Evolutionary conservation across 2,113 vertebrate species (phyloP).

Genomic region (Colinus virginianus): DNA sequence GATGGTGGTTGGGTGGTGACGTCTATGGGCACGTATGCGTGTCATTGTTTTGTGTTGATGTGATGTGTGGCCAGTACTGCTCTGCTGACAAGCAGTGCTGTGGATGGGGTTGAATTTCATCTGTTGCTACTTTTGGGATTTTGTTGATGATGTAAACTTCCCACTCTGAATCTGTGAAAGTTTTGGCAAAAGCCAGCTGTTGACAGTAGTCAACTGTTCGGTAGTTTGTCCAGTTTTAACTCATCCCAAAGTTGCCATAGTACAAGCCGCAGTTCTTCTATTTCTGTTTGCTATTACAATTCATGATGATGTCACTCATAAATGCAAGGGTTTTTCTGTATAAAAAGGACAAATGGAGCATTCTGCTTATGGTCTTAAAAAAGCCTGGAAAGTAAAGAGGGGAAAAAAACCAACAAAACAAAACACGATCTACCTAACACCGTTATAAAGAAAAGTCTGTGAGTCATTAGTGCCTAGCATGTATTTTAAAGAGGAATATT

Average conservation of each 20-base stretch:
- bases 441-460: neutral
- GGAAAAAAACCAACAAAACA: neutral
- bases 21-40: accelerated
- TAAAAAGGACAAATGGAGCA: neutral
- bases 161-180: neutral
- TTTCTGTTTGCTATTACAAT: neutral
- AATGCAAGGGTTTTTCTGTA: neutral
- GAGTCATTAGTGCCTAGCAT: neutral
- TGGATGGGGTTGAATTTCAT: neutral
- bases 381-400: neutral
- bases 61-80: accelerated
- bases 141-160: neutral
- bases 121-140: accelerated
- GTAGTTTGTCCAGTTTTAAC: neutral
- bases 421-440: neutral
- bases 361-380: neutral
- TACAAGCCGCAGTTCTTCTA: neutral
- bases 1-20: neutral
- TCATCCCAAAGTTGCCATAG: neutral
- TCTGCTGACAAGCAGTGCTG: neutral
- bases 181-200: neutral
- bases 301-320: neutral
- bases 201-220: neutral
- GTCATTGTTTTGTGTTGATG: neutral
- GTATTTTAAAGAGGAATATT: neutral